These are phyloP conservation scores for Sus cebifrons DNA, from an alignment of 2,797 vertebrate species.

Conservation along the genomic window DNA sequence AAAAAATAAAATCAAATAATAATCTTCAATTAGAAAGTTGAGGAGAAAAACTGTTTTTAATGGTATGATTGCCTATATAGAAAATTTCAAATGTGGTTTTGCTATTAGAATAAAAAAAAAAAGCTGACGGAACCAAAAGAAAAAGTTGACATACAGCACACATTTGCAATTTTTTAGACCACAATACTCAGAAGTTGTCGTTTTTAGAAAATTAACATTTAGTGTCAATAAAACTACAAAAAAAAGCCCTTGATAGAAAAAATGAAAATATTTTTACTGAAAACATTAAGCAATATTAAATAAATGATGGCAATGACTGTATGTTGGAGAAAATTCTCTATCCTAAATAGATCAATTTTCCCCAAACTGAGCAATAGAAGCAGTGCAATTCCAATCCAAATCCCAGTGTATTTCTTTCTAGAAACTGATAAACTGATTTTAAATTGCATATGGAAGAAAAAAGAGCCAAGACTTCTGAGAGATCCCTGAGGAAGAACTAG, in stretches of 20 bases:
- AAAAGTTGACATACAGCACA: not conserved
- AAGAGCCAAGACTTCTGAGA: not conserved
- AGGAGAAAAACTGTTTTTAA: constrained; percentile 38
- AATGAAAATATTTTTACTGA: constrained; percentile 25
- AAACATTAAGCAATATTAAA: constrained; percentile 23
- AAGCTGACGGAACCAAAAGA: not conserved
- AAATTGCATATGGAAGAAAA: not conserved
- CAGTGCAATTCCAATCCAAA: not conserved
- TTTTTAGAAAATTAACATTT: not conserved
- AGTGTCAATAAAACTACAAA: not conserved
- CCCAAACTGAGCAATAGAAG: not conserved
- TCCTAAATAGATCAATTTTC: not conserved
- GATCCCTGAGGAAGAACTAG: not conserved
- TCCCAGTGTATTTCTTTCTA: not conserved
- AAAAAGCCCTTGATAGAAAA: not conserved
- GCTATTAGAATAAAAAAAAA: constrained; percentile 21
- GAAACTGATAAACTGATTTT: constrained; percentile 3
- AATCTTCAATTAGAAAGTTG: not conserved
- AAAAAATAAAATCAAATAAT: not conserved
- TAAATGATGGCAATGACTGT: not conserved
- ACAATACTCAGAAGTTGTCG: too few species aligned
- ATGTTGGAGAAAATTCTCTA: not conserved
- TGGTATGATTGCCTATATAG: not conserved
- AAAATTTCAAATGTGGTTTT: not conserved
- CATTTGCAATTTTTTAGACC: not conserved